Base-by-base conservation (phyloP, 2,113 vertebrate genomes). In the Gallinago media region DNA sequence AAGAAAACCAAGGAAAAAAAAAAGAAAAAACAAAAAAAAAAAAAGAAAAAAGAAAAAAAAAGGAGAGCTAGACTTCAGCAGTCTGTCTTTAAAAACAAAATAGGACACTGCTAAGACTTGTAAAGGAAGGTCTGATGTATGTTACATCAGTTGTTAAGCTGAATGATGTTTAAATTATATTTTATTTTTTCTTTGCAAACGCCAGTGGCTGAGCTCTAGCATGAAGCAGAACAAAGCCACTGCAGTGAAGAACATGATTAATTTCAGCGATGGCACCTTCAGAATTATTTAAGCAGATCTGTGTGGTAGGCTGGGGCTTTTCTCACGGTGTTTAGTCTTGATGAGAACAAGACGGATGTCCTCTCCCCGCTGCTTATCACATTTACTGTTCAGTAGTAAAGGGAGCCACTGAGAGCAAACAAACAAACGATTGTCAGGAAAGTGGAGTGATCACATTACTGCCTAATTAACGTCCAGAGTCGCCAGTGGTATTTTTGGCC, bases 281-380 rank as follows among this genome's bases (percentile, higher is more conserved):
- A 85, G 93, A 95, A 91, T 87, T 78, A 63, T 74, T 94, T 92
- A 81, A 75, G 83, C 63, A 59, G 47, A 78, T 91, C 40, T 84
- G 47, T 78, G 61, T 44, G 65, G 47, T 91, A 89, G 63, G 63
- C 42, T 62, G 72, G 10, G 55, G 26, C 16, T 93, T 94, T 96
- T 91, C 17, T 89, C 40, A 8, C 40, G 40, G 49, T 26, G 16
- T 94, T 92, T 79, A 63, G 78, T 61, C 75, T 54, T 50, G 42
- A 67, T 80, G 75, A 77, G 68, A 74, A 31, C 32, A 86, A 85
- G 88, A 87, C 42, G 36, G 83, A 93, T 89, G 76, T 78, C 65
- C 79, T 84, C 26, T 38, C 76, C 80, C 14, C 34, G 16, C n/a
- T 55, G 55, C 59, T 94, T 84, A 78, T 92, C 65, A 31, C 52